These are phyloP conservation scores for Hirtodrosophila histrioides DNA, from an alignment of 2,888 invertebrate genomes.

Conservation along the genomic window DNA sequence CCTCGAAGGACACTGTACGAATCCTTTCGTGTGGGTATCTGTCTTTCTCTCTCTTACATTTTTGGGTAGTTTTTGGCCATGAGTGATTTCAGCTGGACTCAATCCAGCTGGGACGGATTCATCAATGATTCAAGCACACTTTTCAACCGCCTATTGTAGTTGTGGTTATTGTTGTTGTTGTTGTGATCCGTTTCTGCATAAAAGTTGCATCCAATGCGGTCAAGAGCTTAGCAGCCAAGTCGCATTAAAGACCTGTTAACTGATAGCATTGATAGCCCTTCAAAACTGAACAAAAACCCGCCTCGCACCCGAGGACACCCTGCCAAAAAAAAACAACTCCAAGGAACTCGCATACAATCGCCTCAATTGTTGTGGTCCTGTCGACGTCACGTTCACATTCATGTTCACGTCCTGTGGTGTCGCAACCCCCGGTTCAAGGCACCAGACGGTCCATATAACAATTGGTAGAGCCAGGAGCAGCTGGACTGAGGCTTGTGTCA, in stretches of 20 bases:
- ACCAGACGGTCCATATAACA: slow-evolving; percentile 60
- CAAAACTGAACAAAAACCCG: slow-evolving; percentile 8
- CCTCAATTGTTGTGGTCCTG: slow-evolving; percentile 58
- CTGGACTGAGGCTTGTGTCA: slow-evolving; percentile 35
- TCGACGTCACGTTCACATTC: slow-evolving; percentile 37
- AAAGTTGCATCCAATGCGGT: slow-evolving; percentile 59
- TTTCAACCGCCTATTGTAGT: slow-evolving; percentile 25
- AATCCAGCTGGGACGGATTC: slow-evolving; percentile 73
- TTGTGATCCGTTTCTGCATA: slow-evolving; percentile 44
- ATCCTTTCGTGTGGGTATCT: slow-evolving; percentile 51
- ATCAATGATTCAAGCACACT: slow-evolving; percentile 77
- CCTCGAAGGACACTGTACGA: slow-evolving; percentile 59
- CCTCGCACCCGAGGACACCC: background rate
- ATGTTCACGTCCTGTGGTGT: slow-evolving; percentile 32
- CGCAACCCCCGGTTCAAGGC: slow-evolving; percentile 56
- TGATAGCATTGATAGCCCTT: slow-evolving; percentile 27
- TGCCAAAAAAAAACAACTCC: slow-evolving; percentile 1
- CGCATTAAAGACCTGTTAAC: slow-evolving; percentile 23
- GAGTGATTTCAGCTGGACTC: slow-evolving; percentile 71
- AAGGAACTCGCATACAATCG: slow-evolving; percentile 45
- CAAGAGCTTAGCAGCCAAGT: slow-evolving; percentile 26
- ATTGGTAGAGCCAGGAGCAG: slow-evolving; percentile 27
- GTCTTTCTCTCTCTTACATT: no score
- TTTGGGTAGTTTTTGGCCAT: slow-evolving; percentile 47
- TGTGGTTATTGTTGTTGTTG: slow-evolving; percentile 18